Base-by-base conservation (phyloP, 2,797 vertebrate species). In the Clarias fuscus region DNA sequence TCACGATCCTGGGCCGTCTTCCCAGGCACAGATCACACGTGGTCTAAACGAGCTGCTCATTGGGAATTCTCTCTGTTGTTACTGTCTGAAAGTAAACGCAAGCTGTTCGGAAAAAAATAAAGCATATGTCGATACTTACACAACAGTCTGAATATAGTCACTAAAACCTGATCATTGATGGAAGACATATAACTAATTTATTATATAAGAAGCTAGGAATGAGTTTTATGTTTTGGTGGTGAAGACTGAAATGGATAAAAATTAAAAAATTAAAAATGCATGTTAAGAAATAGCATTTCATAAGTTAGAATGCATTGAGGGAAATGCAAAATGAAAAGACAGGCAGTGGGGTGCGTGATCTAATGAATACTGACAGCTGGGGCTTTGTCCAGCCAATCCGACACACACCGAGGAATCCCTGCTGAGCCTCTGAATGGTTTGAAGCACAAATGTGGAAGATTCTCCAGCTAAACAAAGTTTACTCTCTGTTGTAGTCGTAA, bases 301-400 rank as follows among this genome's bases (percentile, higher is more conserved):
- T 13, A 33, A n/a, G 56, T 10, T 37, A 65, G 75, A 88, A 87
- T 61, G 59, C 67, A n/a, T 10, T 15, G 77, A 67, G 37, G 48
- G 59, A 43, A 37, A 86, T 65, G 84, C 87, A 88, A 82, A 85
- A 64, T 84, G 53, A 85, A 82, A 88, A 85, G 75, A 85, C 80
- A 88, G 68, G 86, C 82, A 48, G 37, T 82, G 81, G 86, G 53
- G 37, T 81, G 75, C 88, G 88, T 86, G 88, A 89, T 81, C 68
- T 91, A 92, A 93, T 89, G 89, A 86, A 91, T 86, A 68, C 83
- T 89, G 89, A 93, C 90, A 91, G 90, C 89, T 24, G 58, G 70
- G 82, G 85, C 83, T 91, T 92, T 91, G 86, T 92, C 72, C 86
- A 68, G 75, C 88, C 88, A 90, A 88, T 90, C 88, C 85, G 78